These are phyloP conservation scores for Sebastolobus altivelis DNA, from an alignment of 2,797 vertebrate genomes.

Conservation along the genomic window DNA sequence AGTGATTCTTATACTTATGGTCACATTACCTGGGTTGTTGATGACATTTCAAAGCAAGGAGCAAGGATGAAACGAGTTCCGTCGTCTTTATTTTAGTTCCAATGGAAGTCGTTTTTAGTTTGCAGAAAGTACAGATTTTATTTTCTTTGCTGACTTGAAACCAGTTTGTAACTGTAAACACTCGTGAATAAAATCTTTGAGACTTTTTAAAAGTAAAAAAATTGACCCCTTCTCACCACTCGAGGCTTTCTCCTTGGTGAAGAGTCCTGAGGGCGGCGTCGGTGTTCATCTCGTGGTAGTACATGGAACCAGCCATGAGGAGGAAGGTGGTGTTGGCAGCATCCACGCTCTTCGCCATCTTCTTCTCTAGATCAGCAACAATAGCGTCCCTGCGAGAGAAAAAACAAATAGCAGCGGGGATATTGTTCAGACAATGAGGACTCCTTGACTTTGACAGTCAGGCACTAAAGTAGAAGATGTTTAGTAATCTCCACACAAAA, in stretches of 20 bases:
- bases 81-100: not conserved
- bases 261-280: slow-evolving; percentile 92
- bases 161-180: not conserved
- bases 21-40: not conserved
- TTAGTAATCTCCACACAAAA: not conserved
- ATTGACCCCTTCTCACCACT: slow-evolving; percentile 85
- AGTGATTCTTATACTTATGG: not conserved
- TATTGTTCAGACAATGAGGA: not conserved
- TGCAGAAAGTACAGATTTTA: not conserved
- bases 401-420: not conserved
- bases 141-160: not conserved
- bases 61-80: not conserved
- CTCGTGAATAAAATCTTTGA: not conserved
- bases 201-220: not conserved
- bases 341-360: slow-evolving; percentile 94
- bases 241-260: slow-evolving; percentile 95
- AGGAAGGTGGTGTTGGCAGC: slow-evolving; percentile 92
- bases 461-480: not conserved
- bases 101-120: not conserved
- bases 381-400: slow-evolving; percentile 85
- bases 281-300: slow-evolving; percentile 89
- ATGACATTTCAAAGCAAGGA: not conserved
- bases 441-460: not conserved
- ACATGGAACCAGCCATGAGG: slow-evolving; percentile 95
- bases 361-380: slow-evolving; percentile 91